Conservation (phyloP, 2,113 vertebrate genomes). For the Crotalus tigris region DNA sequence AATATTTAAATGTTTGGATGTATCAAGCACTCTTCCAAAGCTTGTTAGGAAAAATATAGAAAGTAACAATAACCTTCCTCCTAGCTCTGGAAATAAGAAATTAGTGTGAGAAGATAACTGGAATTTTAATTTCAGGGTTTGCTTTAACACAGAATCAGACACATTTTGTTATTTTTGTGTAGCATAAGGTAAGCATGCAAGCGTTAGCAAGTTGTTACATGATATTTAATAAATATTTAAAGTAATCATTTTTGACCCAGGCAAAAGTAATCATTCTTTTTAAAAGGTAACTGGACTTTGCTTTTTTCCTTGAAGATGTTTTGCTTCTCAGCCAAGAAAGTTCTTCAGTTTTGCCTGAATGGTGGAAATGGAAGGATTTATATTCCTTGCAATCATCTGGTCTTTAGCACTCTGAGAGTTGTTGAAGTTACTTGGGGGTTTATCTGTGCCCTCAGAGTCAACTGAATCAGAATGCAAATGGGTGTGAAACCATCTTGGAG, state of each 20-base stretch:
- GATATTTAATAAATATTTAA: neutral
- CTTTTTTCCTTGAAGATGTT: neutral
- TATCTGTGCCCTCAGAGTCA: neutral
- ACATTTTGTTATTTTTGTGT: neutral
- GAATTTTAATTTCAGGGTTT: neutral
- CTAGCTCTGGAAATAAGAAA: neutral
- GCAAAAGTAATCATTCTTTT: neutral
- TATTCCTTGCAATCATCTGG: neutral
- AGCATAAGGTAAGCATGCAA: neutral
- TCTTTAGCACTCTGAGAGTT: neutral
- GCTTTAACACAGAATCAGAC: neutral
- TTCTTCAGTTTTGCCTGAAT: neutral
- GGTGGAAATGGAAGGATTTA: neutral
- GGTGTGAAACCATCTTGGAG: neutral
- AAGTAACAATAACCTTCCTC: neutral
- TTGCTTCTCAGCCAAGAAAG: neutral
- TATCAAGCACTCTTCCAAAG: neutral
- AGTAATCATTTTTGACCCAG: neutral
- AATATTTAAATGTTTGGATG: neutral
- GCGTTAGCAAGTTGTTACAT: neutral
- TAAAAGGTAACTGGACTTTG: neutral
- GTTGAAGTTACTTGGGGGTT: too few species aligned
- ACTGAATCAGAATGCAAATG: neutral
- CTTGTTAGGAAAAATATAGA: neutral
- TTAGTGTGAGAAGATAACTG: neutral